Evolutionary conservation across 2,888 invertebrate species (phyloP), one percentile per base, ranked within the genome.

Genomic region (Synergus laeviventris): DNA sequence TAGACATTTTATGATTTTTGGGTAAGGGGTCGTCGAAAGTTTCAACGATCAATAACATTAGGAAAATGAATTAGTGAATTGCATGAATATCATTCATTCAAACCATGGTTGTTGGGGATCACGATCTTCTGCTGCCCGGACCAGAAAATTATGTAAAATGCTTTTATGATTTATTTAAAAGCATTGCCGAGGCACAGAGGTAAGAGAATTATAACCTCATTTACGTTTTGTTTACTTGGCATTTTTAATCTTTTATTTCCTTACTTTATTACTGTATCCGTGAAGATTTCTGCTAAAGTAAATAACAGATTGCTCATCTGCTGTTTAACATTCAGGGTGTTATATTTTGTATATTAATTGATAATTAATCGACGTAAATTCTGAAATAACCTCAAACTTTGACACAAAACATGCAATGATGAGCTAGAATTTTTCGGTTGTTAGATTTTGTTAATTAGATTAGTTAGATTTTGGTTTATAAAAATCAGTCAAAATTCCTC

Each of bases 111-210:
- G 87, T 86, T 77, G 87, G 89, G 74, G 88, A 89, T 81, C 84
- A 88, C 79, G 90, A 88, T 66, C 87, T 85, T 84, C 86, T 92
- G 86, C 87, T 91, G 84, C 91, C 91, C 56, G 92, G 91, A 82
- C 91, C 91, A 66, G 90, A 91, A 45, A 89, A 89, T 82, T 91
- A 92, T 76, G 91, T 90, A 76, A 90, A 90, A 86, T 90, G 89
- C 85, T 92, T 92, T 82, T 91, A 92, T 81, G 91, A 91, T 79
- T 88, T 92, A 74, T 92, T 91, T 84, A 91, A 91, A 86, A 90
- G 88, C 83, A 86, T 90, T 81, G 90, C 91, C 78, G 91, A 92
- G 82, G 90, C 90, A 73, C 91, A 91, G 84, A 91, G 91, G 92
- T 91, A 86, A 80, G 84, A 83, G 76, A 78, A 76, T 70, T 86